phyloP scores from a whole-genome alignment of 2,113 vertebrate genomes.

The Atherinomorus stipes region DNA sequence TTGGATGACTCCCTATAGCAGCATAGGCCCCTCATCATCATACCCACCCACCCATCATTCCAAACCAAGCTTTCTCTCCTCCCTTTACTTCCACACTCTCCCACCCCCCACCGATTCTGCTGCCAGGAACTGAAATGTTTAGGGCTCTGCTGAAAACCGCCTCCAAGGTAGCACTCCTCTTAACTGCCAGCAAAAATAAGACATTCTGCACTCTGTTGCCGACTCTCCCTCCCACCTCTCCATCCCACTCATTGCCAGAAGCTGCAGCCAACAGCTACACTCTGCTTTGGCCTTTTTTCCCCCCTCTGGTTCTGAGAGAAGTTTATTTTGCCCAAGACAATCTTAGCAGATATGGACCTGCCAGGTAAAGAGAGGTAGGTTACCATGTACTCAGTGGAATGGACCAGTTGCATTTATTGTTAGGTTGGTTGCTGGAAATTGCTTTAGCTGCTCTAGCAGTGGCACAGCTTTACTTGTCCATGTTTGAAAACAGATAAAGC shows the following conservation, averaged over 20 bases:
- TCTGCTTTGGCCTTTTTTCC: slow-evolving; percentile 38
- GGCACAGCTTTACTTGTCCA: slow-evolving; percentile 14
- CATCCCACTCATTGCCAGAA: slow-evolving; percentile 63
- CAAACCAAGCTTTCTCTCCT: slow-evolving; percentile 5
- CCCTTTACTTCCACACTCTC: slow-evolving; percentile 54
- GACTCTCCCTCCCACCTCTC: slow-evolving; percentile 32
- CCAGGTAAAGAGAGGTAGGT: slow-evolving; percentile 38
- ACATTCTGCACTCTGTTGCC: slow-evolving; percentile 59
- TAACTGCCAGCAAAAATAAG: slow-evolving; percentile 85
- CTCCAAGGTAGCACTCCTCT: slow-evolving; percentile 79
- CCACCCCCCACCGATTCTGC: slow-evolving; percentile 48
- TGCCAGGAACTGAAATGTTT: slow-evolving; percentile 82
- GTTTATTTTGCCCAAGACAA: slow-evolving; percentile 55
- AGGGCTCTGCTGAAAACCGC: slow-evolving; percentile 75
- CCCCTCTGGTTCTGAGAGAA: slow-evolving; percentile 49
- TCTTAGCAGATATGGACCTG: slow-evolving; percentile 30
- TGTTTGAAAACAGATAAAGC: slow-evolving; percentile 34
- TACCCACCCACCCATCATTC: slow-evolving; percentile 13
- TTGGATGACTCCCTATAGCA: slow-evolving; percentile 85
- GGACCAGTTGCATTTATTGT: slow-evolving; percentile 58
- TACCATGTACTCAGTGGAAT: slow-evolving; percentile 44
- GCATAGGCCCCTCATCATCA: slow-evolving; percentile 65
- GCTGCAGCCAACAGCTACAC: slow-evolving; percentile 80
- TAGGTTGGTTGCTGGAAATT: slow-evolving; percentile 40
- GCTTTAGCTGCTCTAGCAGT: slow-evolving; percentile 8